A percentile compares a stretch with the other conserved stretches of the same genome.
Conservation (phyloP, 2,888 invertebrate species). For the Opisthograptis luteolata region DNA sequence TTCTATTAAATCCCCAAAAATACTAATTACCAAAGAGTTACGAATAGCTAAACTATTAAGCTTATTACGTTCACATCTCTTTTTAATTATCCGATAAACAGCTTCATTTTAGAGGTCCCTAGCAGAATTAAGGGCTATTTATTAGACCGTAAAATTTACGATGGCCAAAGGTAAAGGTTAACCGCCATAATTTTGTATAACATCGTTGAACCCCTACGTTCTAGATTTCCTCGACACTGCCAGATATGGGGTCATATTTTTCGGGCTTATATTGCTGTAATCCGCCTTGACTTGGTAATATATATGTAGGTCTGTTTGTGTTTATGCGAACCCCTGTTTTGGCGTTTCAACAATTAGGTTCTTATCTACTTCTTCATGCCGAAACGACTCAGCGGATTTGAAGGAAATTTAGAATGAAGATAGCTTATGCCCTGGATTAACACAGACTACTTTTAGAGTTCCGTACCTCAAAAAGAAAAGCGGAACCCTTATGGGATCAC, state of each 20-base stretch:
- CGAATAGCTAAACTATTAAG: neutral
- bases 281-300: slow-evolving; percentile 5
- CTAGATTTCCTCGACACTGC: slow-evolving; percentile 20
- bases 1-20: too few species aligned
- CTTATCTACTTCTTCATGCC: too few species aligned
- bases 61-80: slow-evolving; percentile 9
- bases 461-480: too few species aligned
- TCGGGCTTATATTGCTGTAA: neutral
- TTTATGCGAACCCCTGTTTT: neutral
- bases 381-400: too few species aligned
- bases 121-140: slow-evolving; percentile 62
- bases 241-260: slow-evolving; percentile 14
- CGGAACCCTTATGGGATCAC: too few species aligned
- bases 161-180: slow-evolving; percentile 57
- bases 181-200: slow-evolving; percentile 49
- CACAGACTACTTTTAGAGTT: too few species aligned
- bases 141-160: slow-evolving; percentile 55
- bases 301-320: slow-evolving; percentile 8
- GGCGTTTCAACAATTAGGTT: too few species aligned
- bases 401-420: too few species aligned
- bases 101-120: slow-evolving; percentile 45
- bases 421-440: too few species aligned
- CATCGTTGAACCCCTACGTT: slow-evolving; percentile 26
- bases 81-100: slow-evolving; percentile 43
- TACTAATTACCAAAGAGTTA: neutral